phyloP scores from a whole-genome alignment of 2,797 vertebrate genomes.

The Dallia pectoralis region DNA sequence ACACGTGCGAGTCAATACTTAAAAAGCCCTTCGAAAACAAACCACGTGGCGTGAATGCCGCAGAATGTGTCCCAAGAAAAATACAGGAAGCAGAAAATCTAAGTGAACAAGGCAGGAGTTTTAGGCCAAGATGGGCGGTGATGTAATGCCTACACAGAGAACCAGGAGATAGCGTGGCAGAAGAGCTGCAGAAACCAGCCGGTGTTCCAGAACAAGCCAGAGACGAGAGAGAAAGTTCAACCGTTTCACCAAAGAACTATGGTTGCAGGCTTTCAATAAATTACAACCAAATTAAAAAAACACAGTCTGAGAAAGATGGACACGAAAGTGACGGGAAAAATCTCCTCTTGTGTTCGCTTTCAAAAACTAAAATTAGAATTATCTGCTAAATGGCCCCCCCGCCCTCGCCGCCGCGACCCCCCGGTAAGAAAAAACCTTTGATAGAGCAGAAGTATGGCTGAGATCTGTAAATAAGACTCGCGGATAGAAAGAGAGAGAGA shows the following conservation, averaged over 20 bases:
- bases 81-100: conserved; percentile 52
- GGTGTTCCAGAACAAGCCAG: conserved; percentile 58
- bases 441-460: conserved; percentile 70
- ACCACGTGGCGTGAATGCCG: conserved; percentile 23
- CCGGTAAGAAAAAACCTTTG: conserved; percentile 62
- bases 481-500: conserved; percentile 57
- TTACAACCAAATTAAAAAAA: conserved; percentile 17
- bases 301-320: neutral
- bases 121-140: conserved; percentile 33
- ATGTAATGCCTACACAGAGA: conserved; percentile 70
- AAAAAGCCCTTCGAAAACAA: no score
- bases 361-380: conserved; percentile 59
- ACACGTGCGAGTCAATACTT: no score
- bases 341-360: conserved; percentile 50
- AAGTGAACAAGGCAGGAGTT: conserved; percentile 50
- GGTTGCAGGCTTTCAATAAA: conserved; percentile 30
- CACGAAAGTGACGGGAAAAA: conserved; percentile 7
- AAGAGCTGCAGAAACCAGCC: conserved; percentile 45
- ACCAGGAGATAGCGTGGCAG: conserved; percentile 70
- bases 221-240: conserved; percentile 55
- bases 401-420: no score
- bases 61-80: conserved; percentile 60
- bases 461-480: conserved; percentile 72
- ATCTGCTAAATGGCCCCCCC: no score
- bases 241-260: conserved; percentile 8